Percentiles rank a stretch among this genome's conserved stretches.
Evolutionary conservation across 1,140 invertebrate genomes (phyloP).

Genomic region (Brachystomella parvula): DNA sequence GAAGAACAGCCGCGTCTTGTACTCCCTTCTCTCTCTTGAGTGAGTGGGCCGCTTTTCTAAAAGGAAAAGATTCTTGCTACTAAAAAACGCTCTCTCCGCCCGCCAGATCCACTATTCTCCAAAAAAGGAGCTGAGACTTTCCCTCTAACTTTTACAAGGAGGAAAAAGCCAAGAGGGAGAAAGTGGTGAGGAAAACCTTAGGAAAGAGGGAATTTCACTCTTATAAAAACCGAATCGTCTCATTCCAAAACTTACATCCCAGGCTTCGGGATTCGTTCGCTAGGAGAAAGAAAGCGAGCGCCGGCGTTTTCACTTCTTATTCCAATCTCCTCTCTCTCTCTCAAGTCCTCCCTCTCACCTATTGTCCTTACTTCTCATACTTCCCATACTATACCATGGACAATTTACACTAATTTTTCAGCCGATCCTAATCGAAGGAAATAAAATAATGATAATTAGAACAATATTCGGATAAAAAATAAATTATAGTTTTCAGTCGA

Average conservation of each 20-base stretch:
- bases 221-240: constrained; percentile 1
- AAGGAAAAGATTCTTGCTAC: constrained; percentile 20
- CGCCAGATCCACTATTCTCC: background rate
- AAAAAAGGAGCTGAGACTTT: constrained; percentile 10
- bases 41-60: background rate
- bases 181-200: constrained; percentile 1
- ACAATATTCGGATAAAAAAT: too few species aligned
- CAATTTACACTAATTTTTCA: too few species aligned
- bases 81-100: constrained; percentile 1
- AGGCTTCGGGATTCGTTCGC: constrained; percentile 15
- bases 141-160: constrained; percentile 11
- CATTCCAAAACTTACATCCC: constrained; percentile 32
- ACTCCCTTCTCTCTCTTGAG: background rate
- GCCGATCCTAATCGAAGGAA: too few species aligned
- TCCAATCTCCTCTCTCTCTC: constrained; percentile 34
- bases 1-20: constrained; percentile 31
- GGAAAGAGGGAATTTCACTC: background rate
- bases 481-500: too few species aligned
- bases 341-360: constrained; percentile 21
- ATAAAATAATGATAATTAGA: too few species aligned
- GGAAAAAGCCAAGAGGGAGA: constrained; percentile 12
- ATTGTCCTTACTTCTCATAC: constrained; percentile 11
- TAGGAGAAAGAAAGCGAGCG: constrained; percentile 29
- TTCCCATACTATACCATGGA: too few species aligned
- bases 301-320: constrained; percentile 34